Evolutionary conservation across 1,140 invertebrate species (phyloP), one percentile per base, ranked within the genome.

Genomic region (Chironomus tepperi): DNA sequence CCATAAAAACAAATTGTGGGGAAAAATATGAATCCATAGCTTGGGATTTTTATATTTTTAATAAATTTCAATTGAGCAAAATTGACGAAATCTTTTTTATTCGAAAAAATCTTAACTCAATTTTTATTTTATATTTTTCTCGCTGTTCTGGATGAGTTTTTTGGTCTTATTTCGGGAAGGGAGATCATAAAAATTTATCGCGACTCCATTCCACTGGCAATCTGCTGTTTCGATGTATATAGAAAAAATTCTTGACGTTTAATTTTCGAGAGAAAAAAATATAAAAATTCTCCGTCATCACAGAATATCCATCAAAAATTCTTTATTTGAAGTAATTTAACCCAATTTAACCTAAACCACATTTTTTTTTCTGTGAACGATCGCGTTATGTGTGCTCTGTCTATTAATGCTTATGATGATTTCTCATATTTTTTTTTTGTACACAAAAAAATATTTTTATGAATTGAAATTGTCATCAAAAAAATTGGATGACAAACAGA

Each of bases 241-340:
- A 2, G 24, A 34, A 34, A 34, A 34, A 34, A 34, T 34, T 34
- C 24, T 34, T 34, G 24, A 34, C 24, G 24, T 34, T 34, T 34
- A 34, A 34, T 34, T 34, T 34, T 34, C 24, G 24, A 34, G 24
- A 34, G 5, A 34, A 34, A 34, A 34, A 34, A 34, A 34, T 34
- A 34, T 34, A 34, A 34, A 34, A 34, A 34, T 15, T 57, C 47
- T 57, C n/a, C 47, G 5, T 57, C 65, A 70, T 9, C 16, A 70
- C 65, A 70, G 15, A 70, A 34, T n/a, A 67, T 18, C 65, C 65
- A 70, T 70, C 16, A 70, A 70, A 70, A 70, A 70, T 70, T 70
- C 18, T 70, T 70, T 19, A 70, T 70, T 70, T 70, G 6, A 70
- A 70, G 65, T 70, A 70, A 70, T 70, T 70, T 70, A 70, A 70